phyloP scores from a whole-genome alignment of 2,113 vertebrate genomes.

The Psophia crepitans region DNA sequence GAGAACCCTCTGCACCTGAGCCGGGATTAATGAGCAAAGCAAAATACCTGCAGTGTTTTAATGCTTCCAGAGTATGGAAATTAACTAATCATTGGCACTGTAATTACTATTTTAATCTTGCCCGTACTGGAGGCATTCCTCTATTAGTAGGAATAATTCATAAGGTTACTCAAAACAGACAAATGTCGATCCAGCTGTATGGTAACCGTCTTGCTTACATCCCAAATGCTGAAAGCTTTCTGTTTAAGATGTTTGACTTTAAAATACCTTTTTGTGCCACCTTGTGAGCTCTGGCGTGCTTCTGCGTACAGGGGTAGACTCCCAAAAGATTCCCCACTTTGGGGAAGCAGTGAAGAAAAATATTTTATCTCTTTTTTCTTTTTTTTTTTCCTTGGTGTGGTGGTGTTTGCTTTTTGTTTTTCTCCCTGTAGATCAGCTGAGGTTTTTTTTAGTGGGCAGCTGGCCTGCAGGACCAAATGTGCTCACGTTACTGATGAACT shows the following conservation, averaged over 20 bases:
- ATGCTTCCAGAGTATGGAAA: not conserved
- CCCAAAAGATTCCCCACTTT: not conserved
- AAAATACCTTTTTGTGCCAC: not conserved
- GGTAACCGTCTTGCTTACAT: not conserved
- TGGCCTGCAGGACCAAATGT: not conserved
- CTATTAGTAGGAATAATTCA: not conserved
- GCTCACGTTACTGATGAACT: not conserved
- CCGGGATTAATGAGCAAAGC: conserved; percentile 3
- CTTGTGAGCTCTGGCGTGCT: not conserved
- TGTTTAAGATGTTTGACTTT: not conserved
- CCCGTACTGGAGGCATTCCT: not conserved
- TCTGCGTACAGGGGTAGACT: not conserved
- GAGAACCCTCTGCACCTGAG: not conserved
- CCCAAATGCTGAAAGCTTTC: not conserved
- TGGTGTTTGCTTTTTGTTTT: not conserved
- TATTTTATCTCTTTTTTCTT: not conserved
- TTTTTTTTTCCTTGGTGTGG: no score
- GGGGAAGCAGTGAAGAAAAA: not conserved
- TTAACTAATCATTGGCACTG: conserved; percentile 23
- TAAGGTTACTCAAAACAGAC: not conserved
- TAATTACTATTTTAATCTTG: conserved; percentile 22
- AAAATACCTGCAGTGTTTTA: conserved; percentile 30
- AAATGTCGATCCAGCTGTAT: not conserved
- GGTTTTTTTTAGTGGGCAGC: not conserved
- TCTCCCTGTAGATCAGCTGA: not conserved